Base-by-base conservation (phyloP, 1,140 invertebrate genomes). In the Dreissena rostriformis region DNA sequence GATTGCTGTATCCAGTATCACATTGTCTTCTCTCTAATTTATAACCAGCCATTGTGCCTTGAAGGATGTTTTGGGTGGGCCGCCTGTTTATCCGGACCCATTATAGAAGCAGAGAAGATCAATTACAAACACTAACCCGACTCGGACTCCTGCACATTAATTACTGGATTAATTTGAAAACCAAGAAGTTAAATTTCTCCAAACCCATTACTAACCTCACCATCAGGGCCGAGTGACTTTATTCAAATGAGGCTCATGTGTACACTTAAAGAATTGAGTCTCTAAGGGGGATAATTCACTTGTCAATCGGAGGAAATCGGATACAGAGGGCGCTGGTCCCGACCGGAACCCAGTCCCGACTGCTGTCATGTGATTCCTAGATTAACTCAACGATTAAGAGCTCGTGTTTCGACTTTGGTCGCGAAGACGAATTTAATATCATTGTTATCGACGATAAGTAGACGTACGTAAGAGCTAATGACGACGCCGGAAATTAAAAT, bases 151-250 rank as follows among this genome's bases (percentile, higher is more conserved):
- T 39, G 39, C 39, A 39, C 39, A 39, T 39, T 39, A 39, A n/a
- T 22, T 63, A 22, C 68, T 80, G 68, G 77, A 80, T 70, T 80
- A 80, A 80, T 80, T 80, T 80, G 77, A 80, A 80, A 67, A 80
- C 71, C 53, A 71, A 70, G 65, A 68, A 68, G 49, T 77, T 68
- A 55, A 80, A 80, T 80, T 80, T 70, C 68, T 80, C 28, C 66
- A 80, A 80, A 70, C 49, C 53, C 77, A 80, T 80, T 80, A 80
- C 26, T 63, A 79, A 29, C 52, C 49, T 11, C 14, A 49, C 63
- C 49, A 68, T 51, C 63, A 68, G 71, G 52, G 22, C 2, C 49
- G 68, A 68, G 53, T n/a, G 49, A 68, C 10, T 53, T n/a, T 52
- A 67, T 67, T 78, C 66, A 78, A 53, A 66, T 39, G 61, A 51